A percentile compares a stretch with the other conserved stretches of the same genome.
These are phyloP conservation scores for Etheostoma cragini DNA, from an alignment of 2,113 vertebrate genomes.

Conservation along the genomic window DNA sequence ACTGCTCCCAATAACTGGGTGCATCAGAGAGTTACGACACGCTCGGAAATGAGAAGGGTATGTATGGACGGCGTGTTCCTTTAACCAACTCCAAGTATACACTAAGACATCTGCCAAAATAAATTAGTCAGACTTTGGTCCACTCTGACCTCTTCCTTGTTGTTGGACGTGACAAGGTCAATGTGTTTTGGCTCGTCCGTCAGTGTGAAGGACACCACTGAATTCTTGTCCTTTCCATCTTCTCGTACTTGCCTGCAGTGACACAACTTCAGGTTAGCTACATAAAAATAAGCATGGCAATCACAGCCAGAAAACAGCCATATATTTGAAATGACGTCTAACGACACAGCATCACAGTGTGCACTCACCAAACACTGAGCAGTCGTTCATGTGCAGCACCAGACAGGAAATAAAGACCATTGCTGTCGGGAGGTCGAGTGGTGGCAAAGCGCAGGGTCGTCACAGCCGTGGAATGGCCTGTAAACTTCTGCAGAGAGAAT, in stretches of 20 bases:
- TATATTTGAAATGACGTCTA: not conserved
- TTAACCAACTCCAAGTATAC: not conserved
- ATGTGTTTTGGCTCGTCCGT: conserved; percentile 92
- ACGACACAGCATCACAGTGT: accelerated
- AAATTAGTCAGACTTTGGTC: no score
- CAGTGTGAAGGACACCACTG: conserved; percentile 94
- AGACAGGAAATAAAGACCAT: conserved; percentile 96
- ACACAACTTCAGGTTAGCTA: conserved; percentile 23
- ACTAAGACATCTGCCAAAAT: not conserved
- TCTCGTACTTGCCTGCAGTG: conserved; percentile 92
- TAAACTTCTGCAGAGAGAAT: conserved; percentile 89
- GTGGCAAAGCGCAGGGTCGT: conserved; percentile 93
- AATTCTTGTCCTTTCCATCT: conserved; percentile 94
- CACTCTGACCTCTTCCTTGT: conserved; percentile 91
- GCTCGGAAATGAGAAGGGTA: no score
- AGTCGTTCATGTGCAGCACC: conserved; percentile 93
- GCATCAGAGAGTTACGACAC: no score
- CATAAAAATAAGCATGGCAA: not conserved
- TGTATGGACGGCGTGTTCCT: no score
- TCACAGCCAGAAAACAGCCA: not conserved
- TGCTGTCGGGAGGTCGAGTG: conserved; percentile 88
- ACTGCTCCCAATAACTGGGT: no score
- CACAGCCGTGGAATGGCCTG: conserved; percentile 94
- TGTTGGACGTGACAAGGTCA: conserved; percentile 90
- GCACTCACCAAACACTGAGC: conserved; percentile 96